Base-by-base conservation (phyloP, 37 sponge, comb jelly and placozoan species). In the Eunapius fragilis region DNA sequence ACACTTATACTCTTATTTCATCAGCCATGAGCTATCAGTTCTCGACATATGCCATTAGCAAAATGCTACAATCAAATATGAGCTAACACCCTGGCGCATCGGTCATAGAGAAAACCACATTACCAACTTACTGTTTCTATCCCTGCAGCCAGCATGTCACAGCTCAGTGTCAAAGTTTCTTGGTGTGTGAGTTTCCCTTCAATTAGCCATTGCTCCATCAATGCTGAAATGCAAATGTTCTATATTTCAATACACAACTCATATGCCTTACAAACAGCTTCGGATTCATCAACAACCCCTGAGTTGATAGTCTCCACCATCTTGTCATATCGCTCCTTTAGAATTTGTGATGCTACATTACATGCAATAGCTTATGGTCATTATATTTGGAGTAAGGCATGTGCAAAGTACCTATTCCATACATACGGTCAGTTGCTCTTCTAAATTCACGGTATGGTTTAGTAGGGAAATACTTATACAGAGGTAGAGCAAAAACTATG, bases 111-210 rank as follows among this genome's bases (percentile, higher is more conserved):
- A n/a, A n/a, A n/a, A n/a, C n/a, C n/a, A n/a, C n/a, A n/a, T n/a
- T n/a, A n/a, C n/a, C n/a, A n/a, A 67, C 88, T 81, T 35, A 89
- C 90, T 35, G 85, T 85, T 32, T 89, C 90, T 28, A 89, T 24
- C 24, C 90, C 90, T 58, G 80, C 90, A 30, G 85, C 81, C 27
- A 89, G 19, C 74, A 89, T 73, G 68, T 84, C 72, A 22, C 70
- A 31, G 25, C 81, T 37, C 41, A 80, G 70, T 36, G 80, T 80
- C 19, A 84, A 30, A 19, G 58, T 36, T 34, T 89, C 85, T 38
- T 74, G 38, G 28, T 31, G 34, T 70, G 79, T 38, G 13, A 84
- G 34, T 28, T 84, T 85, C 45, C 75, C 75, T 37, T 84, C 78
- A 47, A 84, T 73, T 27, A 84, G 71, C 90, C 90, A 89, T 76